Evolutionary conservation across 2,113 vertebrate genomes (phyloP), one percentile per base, ranked within the genome.

Genomic region (Orycteropus afer): DNA sequence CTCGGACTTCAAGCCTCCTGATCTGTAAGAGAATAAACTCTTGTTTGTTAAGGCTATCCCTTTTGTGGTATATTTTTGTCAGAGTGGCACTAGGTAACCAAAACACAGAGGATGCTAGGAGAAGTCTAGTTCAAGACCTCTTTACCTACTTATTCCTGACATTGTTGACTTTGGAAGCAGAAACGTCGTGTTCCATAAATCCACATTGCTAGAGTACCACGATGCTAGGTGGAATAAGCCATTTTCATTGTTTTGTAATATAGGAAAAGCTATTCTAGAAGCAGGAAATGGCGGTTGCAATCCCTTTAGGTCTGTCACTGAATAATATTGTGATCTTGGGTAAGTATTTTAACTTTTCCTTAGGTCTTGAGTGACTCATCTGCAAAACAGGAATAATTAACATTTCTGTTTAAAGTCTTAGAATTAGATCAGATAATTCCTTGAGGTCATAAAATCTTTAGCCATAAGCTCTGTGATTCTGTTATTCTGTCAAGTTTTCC

Each of bases 371-470:
- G 45, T 78, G 23, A 17, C 23, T 82, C 34, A n/a, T 82, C 15
- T 59, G 14, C 34, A 79, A 90, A 71, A 57, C 11, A 69, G 37
- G 59, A 88, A 73, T 77, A 53, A 57, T 77, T 78, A 42, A 77
- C n/a, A 42, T 79, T 37, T 80, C 40, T 93, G 40, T 34, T 42
- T 45, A 34, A 51, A 94, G 12, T 51, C 47, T 86, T 76, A 49
- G 65, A 65, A 57, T 84, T 84, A 69, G 47, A 69, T 77, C 55
- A 84, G 13, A 76, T 37, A 15, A 71, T 59, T 65, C 85, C 59
- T 95, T 81, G 59, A 93, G 76, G 51, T 95, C 49, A 74, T 57
- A 22, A 69, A 73, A 20, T 81, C 74, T 90, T 37, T 82, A 57
- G 37, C 25, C 47, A 57, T 29, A 76, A 55, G 27, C 12, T 81